Base-by-base conservation (phyloP, 2,113 vertebrate species). In the Zeus faber region DNA sequence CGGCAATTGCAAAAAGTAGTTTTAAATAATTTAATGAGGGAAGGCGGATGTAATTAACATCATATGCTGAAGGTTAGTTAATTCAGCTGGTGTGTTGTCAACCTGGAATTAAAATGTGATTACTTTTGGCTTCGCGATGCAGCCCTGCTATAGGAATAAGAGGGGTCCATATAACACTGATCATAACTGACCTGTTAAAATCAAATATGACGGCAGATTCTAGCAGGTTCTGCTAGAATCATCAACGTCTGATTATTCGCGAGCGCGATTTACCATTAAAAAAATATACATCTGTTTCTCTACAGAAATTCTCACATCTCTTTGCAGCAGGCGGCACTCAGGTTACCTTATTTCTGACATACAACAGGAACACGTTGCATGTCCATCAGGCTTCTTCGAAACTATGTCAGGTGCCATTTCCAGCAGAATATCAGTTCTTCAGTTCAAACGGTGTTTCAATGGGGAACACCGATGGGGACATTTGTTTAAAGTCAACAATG, bases 221-320 rank as follows among this genome's bases (percentile, higher is more conserved):
- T 1, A n/a, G 48, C 48, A 72, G 23, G 40, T 48, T 45, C 80
- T 83, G 84, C 20, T 70, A 54, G 49, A 71, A 22, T 41, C 70
- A 83, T 85, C 60, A 80, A 64, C 35, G 4, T 62, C 45, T 78
- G 39, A 75, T 80, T 79, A 76, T 67, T 82, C 64, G 47, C 35
- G 6, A 60, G 44, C 51, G 21, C 46, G 49, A 70, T 72, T 77
- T 70, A 62, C n/a, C n/a, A n/a, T n/a, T n/a, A 17, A 44, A 54
- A 49, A 44, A 64, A 69, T 53, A 43, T 51, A 23, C 40, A 58
- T 62, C 6, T n/a, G n/a, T 50, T 49, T 65, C 40, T 20, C 29
- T 53, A 10, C 51, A 62, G 10, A 47, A 54, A 56, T 3, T 37
- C 33, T 37, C 33, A 62, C 58, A 77, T 39, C 47, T 37, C 54